These are phyloP conservation scores for Antheraea assamensis DNA, from an alignment of 2,888 invertebrate genomes.

Conservation along the genomic window DNA sequence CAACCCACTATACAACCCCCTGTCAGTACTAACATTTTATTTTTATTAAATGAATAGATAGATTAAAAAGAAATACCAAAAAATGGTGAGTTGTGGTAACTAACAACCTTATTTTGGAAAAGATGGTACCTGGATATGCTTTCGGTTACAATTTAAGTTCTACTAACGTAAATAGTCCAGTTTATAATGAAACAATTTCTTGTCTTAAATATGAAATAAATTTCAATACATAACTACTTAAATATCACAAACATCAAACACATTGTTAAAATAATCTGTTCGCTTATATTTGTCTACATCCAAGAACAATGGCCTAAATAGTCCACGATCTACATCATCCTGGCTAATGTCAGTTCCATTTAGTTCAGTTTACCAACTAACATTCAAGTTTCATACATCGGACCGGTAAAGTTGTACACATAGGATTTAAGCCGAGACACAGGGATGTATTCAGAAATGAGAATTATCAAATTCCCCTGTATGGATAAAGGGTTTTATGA, in stretches of 20 bases:
- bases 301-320: constrained; percentile 19
- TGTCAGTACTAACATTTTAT: no score
- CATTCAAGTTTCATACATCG: constrained; percentile 50
- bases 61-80: no score
- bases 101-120: no score
- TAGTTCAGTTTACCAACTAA: constrained; percentile 46
- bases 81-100: no score
- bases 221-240: not conserved
- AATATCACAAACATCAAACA: not conserved
- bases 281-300: constrained; percentile 15
- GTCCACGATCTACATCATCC: constrained; percentile 18
- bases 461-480: not conserved
- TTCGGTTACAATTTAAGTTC: no score
- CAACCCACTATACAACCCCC: no score
- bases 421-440: constrained; percentile 37
- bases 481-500: not conserved
- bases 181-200: no score
- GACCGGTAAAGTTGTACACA: constrained; percentile 44
- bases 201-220: not conserved
- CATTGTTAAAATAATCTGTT: not conserved
- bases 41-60: no score
- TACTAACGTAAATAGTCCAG: no score
- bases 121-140: no score
- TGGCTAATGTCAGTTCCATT: constrained; percentile 43
- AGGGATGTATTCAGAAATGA: constrained; percentile 12